Evolutionary conservation across 2,888 invertebrate genomes (phyloP), one percentile per base, ranked within the genome.

Genomic region (Phytoseiulus persimilis): DNA sequence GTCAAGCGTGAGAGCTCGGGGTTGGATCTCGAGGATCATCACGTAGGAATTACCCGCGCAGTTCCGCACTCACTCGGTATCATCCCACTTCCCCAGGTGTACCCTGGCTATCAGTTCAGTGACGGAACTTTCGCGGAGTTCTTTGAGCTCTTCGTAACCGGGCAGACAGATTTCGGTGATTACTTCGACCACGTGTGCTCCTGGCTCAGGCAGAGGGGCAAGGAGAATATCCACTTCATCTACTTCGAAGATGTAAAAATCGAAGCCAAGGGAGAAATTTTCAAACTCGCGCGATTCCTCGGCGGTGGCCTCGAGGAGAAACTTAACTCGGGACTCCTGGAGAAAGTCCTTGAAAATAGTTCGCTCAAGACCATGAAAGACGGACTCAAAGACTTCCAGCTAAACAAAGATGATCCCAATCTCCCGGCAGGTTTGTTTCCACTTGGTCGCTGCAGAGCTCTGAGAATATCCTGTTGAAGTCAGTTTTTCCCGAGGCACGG

Each of bases 221-320:
- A 92, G 39, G 90, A 91, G 0, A 92, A 93, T 89, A 91, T 93
- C 3, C 91, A 92, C 3, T 92, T 93, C 89, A 90, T 93, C 32
- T 93, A 92, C 87, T 93, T 92, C 90, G 93, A 93, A 90, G 92
- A 93, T 90, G 92, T 93, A 92, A 93, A 93, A 90, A 90, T 90
- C 31, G 91, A 92, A 32, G 90, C 91, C 18, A 89, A 90, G 32
- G 90, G 83, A 14, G 90, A 90, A 0, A 90, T 92, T n/a, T n/a
- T 90, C 18, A 90, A 91, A 33, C 90, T 92, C 14, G 91, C 91
- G 0, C 32, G 87, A 45, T 87, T 87, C 32, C 87, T 87, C 32
- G 87, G 87, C 1, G 39, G 31, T 6, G 87, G 31, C 11, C 45
- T 39, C 33, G 87, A 87, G 87, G 33, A 28, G 31, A 87, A 87